Percentiles rank a stretch among this genome's conserved stretches.
phyloP scores from a whole-genome alignment of 2,113 vertebrate genomes.

The human (Homo sapiens) region DNA sequence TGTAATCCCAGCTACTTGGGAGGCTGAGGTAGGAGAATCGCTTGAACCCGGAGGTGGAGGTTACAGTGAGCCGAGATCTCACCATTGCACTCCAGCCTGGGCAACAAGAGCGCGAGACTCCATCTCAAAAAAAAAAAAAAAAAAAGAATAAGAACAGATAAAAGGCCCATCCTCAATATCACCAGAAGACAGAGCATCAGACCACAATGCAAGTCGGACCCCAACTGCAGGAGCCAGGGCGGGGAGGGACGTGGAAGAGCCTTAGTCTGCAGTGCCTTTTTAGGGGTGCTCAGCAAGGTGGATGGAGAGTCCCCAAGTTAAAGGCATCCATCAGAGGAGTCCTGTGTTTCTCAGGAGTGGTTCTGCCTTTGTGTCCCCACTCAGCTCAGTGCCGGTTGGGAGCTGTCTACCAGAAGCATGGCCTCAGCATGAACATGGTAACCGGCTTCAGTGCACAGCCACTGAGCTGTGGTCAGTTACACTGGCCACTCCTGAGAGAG shows the following conservation, averaged over 20 bases:
- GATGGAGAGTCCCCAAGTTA: not conserved
- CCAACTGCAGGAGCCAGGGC: rapidly evolving
- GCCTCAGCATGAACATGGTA: not conserved
- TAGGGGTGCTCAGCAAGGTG: not conserved
- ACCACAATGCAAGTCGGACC: rapidly evolving
- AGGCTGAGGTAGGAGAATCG: too few relatives aligned
- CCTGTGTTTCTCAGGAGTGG: not conserved
- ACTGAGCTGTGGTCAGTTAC: not conserved
- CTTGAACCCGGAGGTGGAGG: too few relatives aligned
- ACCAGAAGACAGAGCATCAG: not conserved
- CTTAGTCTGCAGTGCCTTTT: not conserved
- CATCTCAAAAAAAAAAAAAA: not conserved
- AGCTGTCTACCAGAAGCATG: not conserved
- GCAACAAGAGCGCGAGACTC: too few relatives aligned
- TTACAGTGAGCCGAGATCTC: too few relatives aligned
- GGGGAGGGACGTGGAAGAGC: not conserved
- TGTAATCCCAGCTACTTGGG: too few relatives aligned
- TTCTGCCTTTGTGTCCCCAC: not conserved
- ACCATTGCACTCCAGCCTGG: too few relatives aligned
- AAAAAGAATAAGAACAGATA: not conserved
- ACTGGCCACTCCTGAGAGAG: not conserved
- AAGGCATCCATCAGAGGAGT: not conserved
- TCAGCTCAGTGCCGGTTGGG: not conserved
- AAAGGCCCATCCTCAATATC: not conserved
- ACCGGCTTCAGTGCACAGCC: not conserved